phyloP scores from a whole-genome alignment of 2,888 invertebrate genomes.

The Latheticus oryzae region DNA sequence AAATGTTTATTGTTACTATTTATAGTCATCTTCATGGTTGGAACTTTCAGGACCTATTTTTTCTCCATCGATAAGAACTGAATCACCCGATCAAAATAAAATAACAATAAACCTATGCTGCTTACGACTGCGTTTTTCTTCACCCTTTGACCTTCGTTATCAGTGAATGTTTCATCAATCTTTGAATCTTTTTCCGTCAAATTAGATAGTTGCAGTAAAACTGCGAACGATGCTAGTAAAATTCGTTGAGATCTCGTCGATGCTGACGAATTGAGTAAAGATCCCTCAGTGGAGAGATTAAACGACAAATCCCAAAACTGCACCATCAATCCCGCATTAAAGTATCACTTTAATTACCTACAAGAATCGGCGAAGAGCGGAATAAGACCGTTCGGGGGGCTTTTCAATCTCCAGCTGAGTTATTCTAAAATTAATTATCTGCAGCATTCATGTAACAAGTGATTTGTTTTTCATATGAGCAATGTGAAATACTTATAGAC shows the following conservation, averaged over 20 bases:
- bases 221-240: too few relatives aligned
- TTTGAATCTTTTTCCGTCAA: too few relatives aligned
- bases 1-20: too few relatives aligned
- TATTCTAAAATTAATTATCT: constrained; percentile 22
- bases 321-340: constrained; percentile 20
- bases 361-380: constrained; percentile 13
- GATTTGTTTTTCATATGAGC: constrained; percentile 10
- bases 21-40: too few relatives aligned
- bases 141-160: too few relatives aligned
- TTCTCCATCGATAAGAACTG: too few relatives aligned
- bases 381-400: constrained; percentile 6
- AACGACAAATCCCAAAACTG: constrained; percentile 3
- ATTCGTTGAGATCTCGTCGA: constrained; percentile 2
- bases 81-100: too few relatives aligned
- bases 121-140: too few relatives aligned
- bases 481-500: neutral
- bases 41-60: too few relatives aligned
- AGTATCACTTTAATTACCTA: constrained; percentile 25
- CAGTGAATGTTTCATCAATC: too few relatives aligned
- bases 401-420: constrained; percentile 10
- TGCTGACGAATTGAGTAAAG: constrained; percentile 10
- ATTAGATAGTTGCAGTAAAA: too few relatives aligned
- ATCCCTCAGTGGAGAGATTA: constrained; percentile 1
- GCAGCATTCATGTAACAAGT: constrained; percentile 4
- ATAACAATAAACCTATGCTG: too few relatives aligned